These are phyloP conservation scores for Fopius arisanus DNA, from an alignment of 1,140 invertebrate species.

Conservation along the genomic window DNA sequence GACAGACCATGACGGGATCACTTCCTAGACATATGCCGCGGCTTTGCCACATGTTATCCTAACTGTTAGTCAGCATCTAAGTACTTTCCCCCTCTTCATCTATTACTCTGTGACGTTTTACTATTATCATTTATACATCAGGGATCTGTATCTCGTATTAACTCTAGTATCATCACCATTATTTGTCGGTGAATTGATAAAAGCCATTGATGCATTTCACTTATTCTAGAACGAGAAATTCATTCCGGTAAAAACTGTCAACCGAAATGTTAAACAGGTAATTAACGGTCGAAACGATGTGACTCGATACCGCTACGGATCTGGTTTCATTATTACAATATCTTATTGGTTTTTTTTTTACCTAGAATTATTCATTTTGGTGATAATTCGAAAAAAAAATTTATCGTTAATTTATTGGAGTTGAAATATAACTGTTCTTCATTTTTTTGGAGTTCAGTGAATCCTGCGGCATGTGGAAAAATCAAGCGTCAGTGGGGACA, in stretches of 20 bases:
- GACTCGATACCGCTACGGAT: constrained; percentile 2
- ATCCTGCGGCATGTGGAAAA: neutral
- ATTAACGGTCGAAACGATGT: neutral
- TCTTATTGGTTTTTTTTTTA: neutral
- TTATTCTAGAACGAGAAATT: neutral
- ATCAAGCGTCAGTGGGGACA: neutral
- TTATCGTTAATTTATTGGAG: neutral
- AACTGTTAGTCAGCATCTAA: constrained; percentile 17
- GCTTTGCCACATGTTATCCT: constrained; percentile 29
- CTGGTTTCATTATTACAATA: constrained; percentile 6
- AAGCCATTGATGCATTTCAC: neutral
- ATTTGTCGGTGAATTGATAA: neutral
- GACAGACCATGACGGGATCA: constrained; percentile 12
- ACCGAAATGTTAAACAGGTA: neutral
- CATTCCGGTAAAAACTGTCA: neutral
- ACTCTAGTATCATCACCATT: neutral
- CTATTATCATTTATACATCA: neutral
- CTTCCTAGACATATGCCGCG: constrained; percentile 22
- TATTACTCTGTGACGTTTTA: neutral
- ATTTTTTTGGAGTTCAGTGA: neutral
- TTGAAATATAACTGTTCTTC: neutral
- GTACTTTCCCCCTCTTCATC: constrained; percentile 7
- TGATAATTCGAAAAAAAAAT: neutral
- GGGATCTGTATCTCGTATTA: neutral
- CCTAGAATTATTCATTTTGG: neutral